phyloP scores from a whole-genome alignment of 1,140 invertebrate genomes.

The Pantala flavescens region DNA sequence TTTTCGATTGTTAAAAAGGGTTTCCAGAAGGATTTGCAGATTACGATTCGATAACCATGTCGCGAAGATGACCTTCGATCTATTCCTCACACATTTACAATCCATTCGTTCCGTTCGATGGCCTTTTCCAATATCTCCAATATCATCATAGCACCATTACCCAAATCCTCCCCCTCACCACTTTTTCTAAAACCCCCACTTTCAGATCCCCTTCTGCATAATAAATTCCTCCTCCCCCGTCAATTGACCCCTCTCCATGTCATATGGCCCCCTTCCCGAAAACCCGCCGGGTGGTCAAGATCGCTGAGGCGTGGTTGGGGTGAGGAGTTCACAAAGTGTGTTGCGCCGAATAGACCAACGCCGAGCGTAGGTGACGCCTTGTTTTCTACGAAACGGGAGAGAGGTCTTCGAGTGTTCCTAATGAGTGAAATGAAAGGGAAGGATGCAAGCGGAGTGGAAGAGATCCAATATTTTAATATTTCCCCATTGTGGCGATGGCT shows the following conservation, averaged over 20 bases:
- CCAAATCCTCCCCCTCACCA: neutral
- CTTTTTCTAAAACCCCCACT: neutral
- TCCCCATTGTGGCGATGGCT: too few species aligned
- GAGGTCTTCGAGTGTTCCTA: too few species aligned
- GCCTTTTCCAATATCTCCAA: neutral
- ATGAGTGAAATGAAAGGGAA: too few species aligned
- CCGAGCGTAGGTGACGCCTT: too few species aligned
- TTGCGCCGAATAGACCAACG: too few species aligned
- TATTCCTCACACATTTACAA: neutral
- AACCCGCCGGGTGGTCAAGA: neutral
- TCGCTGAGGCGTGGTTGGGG: neutral
- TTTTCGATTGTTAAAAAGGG: too few species aligned
- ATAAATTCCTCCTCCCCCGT: neutral
- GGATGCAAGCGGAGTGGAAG: too few species aligned
- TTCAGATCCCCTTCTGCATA: neutral
- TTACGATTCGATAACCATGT: too few species aligned
- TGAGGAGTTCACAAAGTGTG: too few species aligned
- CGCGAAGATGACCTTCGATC: neutral
- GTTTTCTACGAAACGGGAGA: too few species aligned
- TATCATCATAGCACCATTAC: neutral
- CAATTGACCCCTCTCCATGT: neutral
- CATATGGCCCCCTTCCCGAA: neutral
- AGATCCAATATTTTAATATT: too few species aligned
- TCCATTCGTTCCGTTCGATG: neutral
- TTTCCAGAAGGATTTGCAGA: too few species aligned